A percentile compares a stretch with the other conserved stretches of the same genome.
These are phyloP conservation scores for Acleris literana DNA, from an alignment of 2,888 invertebrate genomes.

Conservation along the genomic window DNA sequence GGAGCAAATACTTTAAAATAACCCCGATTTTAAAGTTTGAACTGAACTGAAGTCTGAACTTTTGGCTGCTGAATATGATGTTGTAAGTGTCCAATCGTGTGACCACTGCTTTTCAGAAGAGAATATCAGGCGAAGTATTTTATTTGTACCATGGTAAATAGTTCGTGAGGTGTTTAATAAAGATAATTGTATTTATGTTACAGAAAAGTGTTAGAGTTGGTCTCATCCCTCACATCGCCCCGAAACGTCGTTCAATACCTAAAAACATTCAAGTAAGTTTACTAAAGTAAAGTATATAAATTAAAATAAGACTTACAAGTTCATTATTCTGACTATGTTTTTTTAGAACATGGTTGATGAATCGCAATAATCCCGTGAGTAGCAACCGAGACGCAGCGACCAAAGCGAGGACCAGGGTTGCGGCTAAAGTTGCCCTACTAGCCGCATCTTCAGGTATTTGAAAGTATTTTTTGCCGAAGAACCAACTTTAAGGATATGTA, in stretches of 20 bases:
- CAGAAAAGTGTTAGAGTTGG: slow-evolving; percentile 93
- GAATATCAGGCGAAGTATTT: no score
- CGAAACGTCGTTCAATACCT: slow-evolving; percentile 94
- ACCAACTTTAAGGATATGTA: no score
- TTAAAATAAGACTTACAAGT: no score
- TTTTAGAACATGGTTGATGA: slow-evolving; percentile 70
- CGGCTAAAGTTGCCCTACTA: slow-evolving; percentile 93
- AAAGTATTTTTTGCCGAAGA: no score
- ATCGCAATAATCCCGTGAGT: slow-evolving; percentile 56
- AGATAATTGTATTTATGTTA: slow-evolving; percentile 34
- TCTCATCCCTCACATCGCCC: slow-evolving; percentile 93
- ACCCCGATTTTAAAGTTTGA: no score
- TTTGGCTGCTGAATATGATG: no score
- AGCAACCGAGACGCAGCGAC: slow-evolving; percentile 66
- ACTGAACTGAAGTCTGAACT: no score
- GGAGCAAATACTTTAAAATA: no score
- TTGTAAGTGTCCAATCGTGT: no score
- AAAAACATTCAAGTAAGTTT: slow-evolving; percentile 90
- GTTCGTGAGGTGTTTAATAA: neutral
- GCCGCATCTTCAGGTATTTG: slow-evolving; percentile 89
- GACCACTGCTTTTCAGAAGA: no score
- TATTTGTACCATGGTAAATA: neutral
- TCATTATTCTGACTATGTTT: neutral
- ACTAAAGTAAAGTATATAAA: no score
- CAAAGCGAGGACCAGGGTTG: slow-evolving; percentile 90